Base-by-base conservation (phyloP, 2,113 vertebrate genomes). In the Oncorhynchus keta region DNA sequence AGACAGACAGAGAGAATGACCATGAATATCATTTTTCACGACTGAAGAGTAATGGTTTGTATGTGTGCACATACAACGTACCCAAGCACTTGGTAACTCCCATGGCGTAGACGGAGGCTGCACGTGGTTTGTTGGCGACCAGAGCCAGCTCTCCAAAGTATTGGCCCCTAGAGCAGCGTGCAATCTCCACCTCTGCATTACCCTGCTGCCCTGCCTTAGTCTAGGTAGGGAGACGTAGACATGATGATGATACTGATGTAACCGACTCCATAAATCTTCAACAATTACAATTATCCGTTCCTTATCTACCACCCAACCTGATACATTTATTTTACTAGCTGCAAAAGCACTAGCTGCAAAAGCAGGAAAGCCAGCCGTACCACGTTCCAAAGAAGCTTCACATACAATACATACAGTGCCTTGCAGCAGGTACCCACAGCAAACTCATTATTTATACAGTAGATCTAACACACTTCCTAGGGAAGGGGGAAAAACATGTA, bases 141-240 rank as follows among this genome's bases (percentile, higher is more conserved):
- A 99, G 91, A 0, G 97, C 97, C 83, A 99, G 93, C 89, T 99
- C 97, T 77, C 97, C 97, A 80, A 99, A 99, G 88, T 99, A 99
- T 77, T 98, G 97, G 8, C 97, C 97, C 86, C 92, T 94, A 39
- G 87, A 91, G 89, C 95, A 98, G 26, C 95, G 95, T 32, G 96
- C 94, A 81, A 98, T 96, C 90, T 99, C 97, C 4, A 97, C 96
- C 84, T 98, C 96, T 64, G 91, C 85, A 79, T 93, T 94, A 14
- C 88, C 90, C 83, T 95, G 94, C 88, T 94, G 95, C 75, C 86
- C 92, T 0, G 84, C 86, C 90, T 95, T 93, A 18, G 95, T 97
- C 96, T 98, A 85, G 2, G 73, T 65, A 70, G 26, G 48, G 2
- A 77, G 7, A 51, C n/a, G 22, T 22, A 24, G 72, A 55, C 30